These are phyloP conservation scores for Trochalopteron elliotii DNA, from an alignment of 2,113 vertebrate species.

Conservation along the genomic window DNA sequence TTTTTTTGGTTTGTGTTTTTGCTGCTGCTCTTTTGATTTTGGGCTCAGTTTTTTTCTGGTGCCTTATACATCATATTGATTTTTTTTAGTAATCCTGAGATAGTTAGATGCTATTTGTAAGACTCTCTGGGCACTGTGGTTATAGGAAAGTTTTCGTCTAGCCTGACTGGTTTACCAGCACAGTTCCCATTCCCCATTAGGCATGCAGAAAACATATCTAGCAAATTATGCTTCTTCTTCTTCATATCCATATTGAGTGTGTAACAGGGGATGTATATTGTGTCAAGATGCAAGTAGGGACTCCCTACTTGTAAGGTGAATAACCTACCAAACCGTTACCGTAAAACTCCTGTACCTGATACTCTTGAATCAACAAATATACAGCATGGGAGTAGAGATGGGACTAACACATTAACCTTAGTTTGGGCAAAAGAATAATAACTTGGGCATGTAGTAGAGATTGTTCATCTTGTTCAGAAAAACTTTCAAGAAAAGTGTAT, in stretches of 20 bases:
- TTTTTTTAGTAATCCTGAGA: neutral
- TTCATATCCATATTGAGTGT: neutral
- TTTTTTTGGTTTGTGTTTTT: neutral
- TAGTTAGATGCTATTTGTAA: neutral
- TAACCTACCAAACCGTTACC: neutral
- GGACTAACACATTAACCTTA: neutral
- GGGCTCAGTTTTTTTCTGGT: neutral
- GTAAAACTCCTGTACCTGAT: neutral
- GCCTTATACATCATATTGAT: neutral
- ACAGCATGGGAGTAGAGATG: neutral
- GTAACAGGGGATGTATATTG: neutral
- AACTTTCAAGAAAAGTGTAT: neutral
- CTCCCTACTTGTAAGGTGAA: neutral
- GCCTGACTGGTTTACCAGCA: neutral
- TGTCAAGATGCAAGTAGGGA: neutral
- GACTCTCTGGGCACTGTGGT: neutral
- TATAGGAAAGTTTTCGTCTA: neutral
- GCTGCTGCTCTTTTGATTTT: neutral
- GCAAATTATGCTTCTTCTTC: neutral
- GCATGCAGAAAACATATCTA: neutral
- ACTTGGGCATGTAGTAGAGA: neutral
- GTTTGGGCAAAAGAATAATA: neutral
- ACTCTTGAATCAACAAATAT: neutral
- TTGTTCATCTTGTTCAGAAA: neutral
- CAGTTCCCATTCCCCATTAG: neutral